phyloP scores from a whole-genome alignment of 2,113 vertebrate species.

The Hydrochoerus hydrochaeris region DNA sequence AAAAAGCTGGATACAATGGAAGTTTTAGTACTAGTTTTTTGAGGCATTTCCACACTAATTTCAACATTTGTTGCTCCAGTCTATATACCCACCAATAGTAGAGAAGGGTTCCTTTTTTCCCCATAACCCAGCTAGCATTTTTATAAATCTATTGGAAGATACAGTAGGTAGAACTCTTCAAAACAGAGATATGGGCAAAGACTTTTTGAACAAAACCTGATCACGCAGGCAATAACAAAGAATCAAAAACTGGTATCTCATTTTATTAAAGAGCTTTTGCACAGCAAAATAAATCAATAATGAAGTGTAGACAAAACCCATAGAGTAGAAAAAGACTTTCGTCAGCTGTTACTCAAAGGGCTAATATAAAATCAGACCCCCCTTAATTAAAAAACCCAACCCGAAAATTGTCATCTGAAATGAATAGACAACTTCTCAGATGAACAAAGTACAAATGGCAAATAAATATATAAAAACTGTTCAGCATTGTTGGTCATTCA shows the following conservation, averaged over 20 bases:
- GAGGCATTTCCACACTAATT: neutral
- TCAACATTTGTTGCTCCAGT: neutral
- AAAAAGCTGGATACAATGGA: neutral
- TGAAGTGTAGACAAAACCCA: neutral
- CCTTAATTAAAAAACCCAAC: neutral
- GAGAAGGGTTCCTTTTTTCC: neutral
- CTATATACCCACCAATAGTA: neutral
- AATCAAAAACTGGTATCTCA: neutral
- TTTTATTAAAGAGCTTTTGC: neutral
- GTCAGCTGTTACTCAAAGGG: neutral
- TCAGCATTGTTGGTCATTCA: neutral
- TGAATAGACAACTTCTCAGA: neutral
- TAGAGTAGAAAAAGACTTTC: neutral
- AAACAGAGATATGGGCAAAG: neutral
- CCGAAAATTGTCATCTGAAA: neutral
- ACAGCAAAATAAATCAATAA: neutral
- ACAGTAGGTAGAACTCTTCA: neutral
- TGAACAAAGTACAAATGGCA: neutral
- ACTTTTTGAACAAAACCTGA: neutral
- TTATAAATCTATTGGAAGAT: neutral
- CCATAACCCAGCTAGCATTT: neutral
- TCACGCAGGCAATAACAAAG: neutral
- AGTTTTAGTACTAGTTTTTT: neutral
- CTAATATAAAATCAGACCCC: neutral
- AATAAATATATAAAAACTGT: neutral